Evolutionary conservation across 2,113 vertebrate species (phyloP), one percentile per base, ranked within the genome.

Genomic region (Poeciliopsis retropinna): DNA sequence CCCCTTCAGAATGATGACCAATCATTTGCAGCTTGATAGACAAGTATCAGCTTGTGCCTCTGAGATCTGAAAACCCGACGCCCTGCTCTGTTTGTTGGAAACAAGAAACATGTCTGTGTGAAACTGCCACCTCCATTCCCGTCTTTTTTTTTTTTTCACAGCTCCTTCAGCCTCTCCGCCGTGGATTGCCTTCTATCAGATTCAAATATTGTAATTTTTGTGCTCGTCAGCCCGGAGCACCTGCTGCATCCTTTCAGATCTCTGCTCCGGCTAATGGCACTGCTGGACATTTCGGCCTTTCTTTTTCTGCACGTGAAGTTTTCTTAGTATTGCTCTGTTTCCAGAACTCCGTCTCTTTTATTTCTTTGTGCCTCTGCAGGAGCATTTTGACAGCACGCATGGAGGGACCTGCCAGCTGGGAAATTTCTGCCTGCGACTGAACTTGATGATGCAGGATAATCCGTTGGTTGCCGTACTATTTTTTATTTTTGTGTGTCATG

Each of bases 151-250:
- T 47, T 65, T 63, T 1, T 51, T 34, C 27, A 14, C 37, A 13
- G 39, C 61, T 17, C 61, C 13, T n/a, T 15, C 29, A 2, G 31
- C 22, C 54, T 32, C 28, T 65, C 34, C 28, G 29, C 11, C 25
- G 14, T 62, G 5, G 62, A 66, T 67, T 29, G 57, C 0, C 37
- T 29, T 61, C 0, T 0, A 60, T 73, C 3, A 79, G n/a, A 63
- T 29, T 61, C 31, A 47, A 61, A 67, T 68, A 39, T 68, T 68
- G 44, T 28, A 64, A 31, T 39, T 41, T 63, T 41, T 57, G 10
- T 37, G 39, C 72, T 73, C 65, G 69, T 79, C 60, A 57, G 31
- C 63, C 31, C 19, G 29, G 37, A 73, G 57, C 44, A 73, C 71
- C 71, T 74, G 37, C 60, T 69, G 60, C 30, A 29, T 60, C 14